Conservation (phyloP, 2,113 vertebrate genomes). For the Probosciger aterrimus region DNA sequence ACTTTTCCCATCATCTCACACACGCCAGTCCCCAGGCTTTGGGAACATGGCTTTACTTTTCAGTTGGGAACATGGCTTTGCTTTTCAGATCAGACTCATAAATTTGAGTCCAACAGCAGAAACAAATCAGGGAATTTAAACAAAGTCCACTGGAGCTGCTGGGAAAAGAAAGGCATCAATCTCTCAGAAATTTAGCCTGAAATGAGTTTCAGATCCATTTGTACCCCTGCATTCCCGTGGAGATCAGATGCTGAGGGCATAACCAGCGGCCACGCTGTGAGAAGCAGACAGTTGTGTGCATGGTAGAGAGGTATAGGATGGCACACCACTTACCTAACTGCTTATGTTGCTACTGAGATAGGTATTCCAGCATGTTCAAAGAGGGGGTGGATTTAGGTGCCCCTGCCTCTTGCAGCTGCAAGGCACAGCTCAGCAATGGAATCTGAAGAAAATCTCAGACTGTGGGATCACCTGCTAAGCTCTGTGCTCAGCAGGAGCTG, state of each 20-base stretch:
- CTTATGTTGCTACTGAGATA: not conserved
- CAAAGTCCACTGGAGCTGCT: not conserved
- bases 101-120: not conserved
- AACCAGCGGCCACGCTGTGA: not conserved
- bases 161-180: not conserved
- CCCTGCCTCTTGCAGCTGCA: not conserved
- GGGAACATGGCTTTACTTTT: not conserved
- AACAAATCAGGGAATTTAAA: not conserved
- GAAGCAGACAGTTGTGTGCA: not conserved
- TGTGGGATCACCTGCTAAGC: not conserved
- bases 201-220: not conserved
- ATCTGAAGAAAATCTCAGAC: not conserved
- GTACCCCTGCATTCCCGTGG: not conserved
- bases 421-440: not conserved
- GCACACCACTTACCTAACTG: accelerated
- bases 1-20: not conserved
- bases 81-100: not conserved
- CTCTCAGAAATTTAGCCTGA: not conserved
- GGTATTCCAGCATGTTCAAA: not conserved
- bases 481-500: not conserved
- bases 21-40: not conserved
- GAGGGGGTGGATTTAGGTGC: not conserved
- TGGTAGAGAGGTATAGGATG: not conserved
- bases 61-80: not conserved
- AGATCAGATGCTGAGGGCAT: not conserved